phyloP scores from a whole-genome alignment of 2,888 invertebrate species.

The Brenthis hecate region DNA sequence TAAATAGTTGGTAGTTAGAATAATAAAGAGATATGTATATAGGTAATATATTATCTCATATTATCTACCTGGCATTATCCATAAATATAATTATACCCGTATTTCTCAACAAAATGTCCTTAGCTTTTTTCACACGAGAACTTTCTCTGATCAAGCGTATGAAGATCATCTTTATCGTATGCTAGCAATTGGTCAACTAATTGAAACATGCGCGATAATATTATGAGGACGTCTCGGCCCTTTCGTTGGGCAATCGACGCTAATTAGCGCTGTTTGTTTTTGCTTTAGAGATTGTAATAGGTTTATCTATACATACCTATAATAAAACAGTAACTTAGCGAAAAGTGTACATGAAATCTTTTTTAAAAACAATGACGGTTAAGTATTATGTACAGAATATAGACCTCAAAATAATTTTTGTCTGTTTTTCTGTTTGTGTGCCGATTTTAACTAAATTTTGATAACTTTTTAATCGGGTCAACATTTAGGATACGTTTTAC shows the following conservation, averaged over 20 bases:
- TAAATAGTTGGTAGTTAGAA: too few species aligned
- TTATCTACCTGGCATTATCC: background rate
- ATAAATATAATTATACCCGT: background rate
- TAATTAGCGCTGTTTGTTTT: conserved; percentile 51
- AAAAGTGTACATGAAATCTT: too few species aligned
- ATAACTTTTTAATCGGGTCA: too few species aligned
- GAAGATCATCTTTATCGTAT: conserved; percentile 48
- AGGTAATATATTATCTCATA: background rate
- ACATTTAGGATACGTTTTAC: too few species aligned
- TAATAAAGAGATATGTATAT: background rate
- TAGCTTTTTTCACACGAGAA: conserved; percentile 60
- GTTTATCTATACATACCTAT: too few species aligned
- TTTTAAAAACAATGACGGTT: too few species aligned
- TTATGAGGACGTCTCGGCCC: conserved; percentile 51
- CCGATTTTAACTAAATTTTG: too few species aligned
- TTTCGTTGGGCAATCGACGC: conserved; percentile 54
- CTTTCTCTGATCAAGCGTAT: conserved; percentile 52
- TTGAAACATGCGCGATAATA: conserved; percentile 67
- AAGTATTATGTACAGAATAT: too few species aligned
- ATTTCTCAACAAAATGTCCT: conserved; percentile 2
- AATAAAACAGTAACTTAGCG: too few species aligned
- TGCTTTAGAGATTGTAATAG: conserved; percentile 30
- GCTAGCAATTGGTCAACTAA: conserved; percentile 64
- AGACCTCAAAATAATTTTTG: too few species aligned
- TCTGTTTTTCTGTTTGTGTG: too few species aligned